Base-by-base conservation (phyloP, 2,113 vertebrate genomes). In the Mormyrus iriodes region DNA sequence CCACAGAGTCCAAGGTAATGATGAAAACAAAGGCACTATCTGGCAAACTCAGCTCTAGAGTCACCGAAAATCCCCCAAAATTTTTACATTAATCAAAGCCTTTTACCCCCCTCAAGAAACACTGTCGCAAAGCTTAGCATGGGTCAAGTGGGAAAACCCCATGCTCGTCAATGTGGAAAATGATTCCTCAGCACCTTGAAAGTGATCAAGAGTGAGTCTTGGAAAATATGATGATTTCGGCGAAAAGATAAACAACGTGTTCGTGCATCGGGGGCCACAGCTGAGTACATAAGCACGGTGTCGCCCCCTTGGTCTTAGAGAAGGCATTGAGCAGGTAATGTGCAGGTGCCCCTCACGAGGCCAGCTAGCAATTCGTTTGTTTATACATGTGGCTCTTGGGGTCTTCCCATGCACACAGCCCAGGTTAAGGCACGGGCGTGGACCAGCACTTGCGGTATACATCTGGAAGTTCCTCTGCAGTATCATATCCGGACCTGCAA, bases 221-320 rank as follows among this genome's bases (percentile, higher is more conserved):
- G 82, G 82, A 84, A 84, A 84, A 84, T 84, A 48, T 84, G 82
- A 84, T 79, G 73, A 39, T 42, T 84, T 84, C 82, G 19, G 8
- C 9, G 39, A 44, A 84, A n/a, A 84, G 82, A 46, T 46, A n/a
- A 48, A 48, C 2, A 8, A 24, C 17, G 24, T 19, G 2, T 42
- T 21, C 35, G 21, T 82, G 35, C 35, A 44, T 82, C 35, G 42
- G 15, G 39, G 42, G 2, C 76, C 35, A 19, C 19, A 2, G 15
- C 12, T 31, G n/a, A 35, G 13, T 15, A 17, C 52, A 7, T 55
- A 55, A 55, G 7, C 53, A 55, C 19, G 19, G 19, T 7, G 53
- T 21, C 52, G 0, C 7, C 8, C 61, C 27, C 9, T 10, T 27
- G 8, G 10, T 69, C 31, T 73, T 4, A 13, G 12, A 17, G 31